These are phyloP conservation scores for Montifringilla adamsi DNA, from an alignment of 2,113 vertebrate genomes.

Conservation along the genomic window DNA sequence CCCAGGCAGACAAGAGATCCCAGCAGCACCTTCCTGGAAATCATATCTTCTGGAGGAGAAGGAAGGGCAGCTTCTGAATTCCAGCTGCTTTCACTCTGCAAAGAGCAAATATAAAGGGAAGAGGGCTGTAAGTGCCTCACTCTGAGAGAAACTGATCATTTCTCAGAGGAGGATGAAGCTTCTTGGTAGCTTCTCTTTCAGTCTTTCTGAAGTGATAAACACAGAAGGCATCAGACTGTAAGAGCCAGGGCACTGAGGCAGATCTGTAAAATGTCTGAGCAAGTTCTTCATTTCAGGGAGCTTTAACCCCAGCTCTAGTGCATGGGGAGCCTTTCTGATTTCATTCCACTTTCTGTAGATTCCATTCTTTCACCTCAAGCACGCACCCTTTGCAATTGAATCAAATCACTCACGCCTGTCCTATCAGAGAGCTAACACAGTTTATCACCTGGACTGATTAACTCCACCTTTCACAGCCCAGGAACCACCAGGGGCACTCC, in stretches of 20 bases:
- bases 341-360: not conserved
- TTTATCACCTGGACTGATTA: not conserved
- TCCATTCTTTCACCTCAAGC: not conserved
- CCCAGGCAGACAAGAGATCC: not conserved
- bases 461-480: not conserved
- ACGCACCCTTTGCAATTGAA: not conserved
- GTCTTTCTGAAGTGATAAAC: not conserved
- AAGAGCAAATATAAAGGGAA: not conserved
- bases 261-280: not conserved
- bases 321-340: not conserved
- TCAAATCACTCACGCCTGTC: not conserved
- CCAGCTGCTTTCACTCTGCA: not conserved
- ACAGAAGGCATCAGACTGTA: accelerated
- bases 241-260: not conserved
- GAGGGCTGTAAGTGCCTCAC: not conserved
- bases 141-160: accelerated
- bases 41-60: not conserved
- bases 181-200: not conserved
- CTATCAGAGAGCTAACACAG: not conserved
- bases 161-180: not conserved
- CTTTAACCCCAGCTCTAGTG: accelerated
- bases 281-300: not conserved
- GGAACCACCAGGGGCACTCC: not conserved
- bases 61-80: not conserved
- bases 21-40: not conserved